phyloP scores from a whole-genome alignment of 2,113 vertebrate species.

The Sigmodon hispidus region DNA sequence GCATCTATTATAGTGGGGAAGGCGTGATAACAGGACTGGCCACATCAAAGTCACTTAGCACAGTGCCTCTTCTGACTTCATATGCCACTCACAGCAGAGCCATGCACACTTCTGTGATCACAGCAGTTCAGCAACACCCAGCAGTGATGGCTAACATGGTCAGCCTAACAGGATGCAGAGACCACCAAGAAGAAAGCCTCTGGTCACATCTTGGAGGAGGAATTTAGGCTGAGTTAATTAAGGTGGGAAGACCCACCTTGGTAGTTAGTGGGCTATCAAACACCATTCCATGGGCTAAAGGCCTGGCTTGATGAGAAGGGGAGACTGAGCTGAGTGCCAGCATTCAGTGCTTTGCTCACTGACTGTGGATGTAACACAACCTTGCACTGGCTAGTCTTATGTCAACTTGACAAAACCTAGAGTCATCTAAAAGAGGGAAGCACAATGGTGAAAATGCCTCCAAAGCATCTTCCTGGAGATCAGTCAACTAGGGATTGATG shows the following conservation, averaged over 20 bases:
- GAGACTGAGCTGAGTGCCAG: not conserved
- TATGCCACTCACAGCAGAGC: not conserved
- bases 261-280: too few species aligned
- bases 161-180: not conserved
- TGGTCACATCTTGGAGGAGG: not conserved
- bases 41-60: not conserved
- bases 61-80: too few species aligned
- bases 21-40: not conserved
- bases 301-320: too few species aligned
- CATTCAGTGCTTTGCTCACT: not conserved
- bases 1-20: not conserved
- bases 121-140: not conserved
- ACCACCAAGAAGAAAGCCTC: not conserved
- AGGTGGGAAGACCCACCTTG: not conserved
- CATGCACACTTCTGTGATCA: accelerated
- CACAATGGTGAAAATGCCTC: too few species aligned
- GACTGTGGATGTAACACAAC: too few species aligned
- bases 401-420: too few species aligned
- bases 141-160: too few species aligned
- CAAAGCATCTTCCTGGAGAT: too few species aligned
- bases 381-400: not conserved
- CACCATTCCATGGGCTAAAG: too few species aligned
- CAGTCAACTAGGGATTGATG: too few species aligned
- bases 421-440: not conserved
- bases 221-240: not conserved